Base-by-base conservation (phyloP, 2,888 invertebrate species). In the Heliconius aoede region DNA sequence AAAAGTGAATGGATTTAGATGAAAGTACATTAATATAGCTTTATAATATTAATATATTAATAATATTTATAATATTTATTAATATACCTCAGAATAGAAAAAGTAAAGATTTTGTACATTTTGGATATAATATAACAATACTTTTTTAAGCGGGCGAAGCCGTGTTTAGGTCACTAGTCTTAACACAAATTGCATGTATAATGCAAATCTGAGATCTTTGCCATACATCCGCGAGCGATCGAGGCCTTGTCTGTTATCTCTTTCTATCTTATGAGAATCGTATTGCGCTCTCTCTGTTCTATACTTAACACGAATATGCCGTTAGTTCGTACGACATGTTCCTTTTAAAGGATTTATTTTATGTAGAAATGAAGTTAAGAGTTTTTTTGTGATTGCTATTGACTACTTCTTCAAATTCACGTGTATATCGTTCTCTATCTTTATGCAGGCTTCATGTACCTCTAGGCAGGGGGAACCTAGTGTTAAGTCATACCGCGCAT, bases 191-290 rank as follows among this genome's bases (percentile, higher is more conserved):
- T 36, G 58, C 26, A 26, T 36, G 18, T 40, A 26, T 36, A 72
- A 72, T 72, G 60, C 72, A 72, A 72, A 72, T 72, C 72, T 32
- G 32, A 55, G 36, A 72, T 60, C 71, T 69, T 28, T 72, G 72
- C 72, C 36, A 60, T 28, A 40, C 58, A 72, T 72, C 71, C 71
- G 71, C 72, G 36, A 72, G 21, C 9, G 36, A 72, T 72, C 69
- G 55, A 69, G 69, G n/a, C 46, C n/a, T 32, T 30, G 32, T 69
- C 55, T 24, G 13, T 46, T 15, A 26, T 61, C 72, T 32, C 72
- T 40, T 24, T 72, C 72, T 21, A 60, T 40, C 72, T 7, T 61
- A 28, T 26, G 21, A 28, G 11, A 40, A 26, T 21, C 7, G n/a
- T 18, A 72, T 72, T 40, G 24, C 60, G 40, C 26, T 21, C 4